phyloP scores from a whole-genome alignment of 1,140 invertebrate species.

The Drosophila virilis region DNA sequence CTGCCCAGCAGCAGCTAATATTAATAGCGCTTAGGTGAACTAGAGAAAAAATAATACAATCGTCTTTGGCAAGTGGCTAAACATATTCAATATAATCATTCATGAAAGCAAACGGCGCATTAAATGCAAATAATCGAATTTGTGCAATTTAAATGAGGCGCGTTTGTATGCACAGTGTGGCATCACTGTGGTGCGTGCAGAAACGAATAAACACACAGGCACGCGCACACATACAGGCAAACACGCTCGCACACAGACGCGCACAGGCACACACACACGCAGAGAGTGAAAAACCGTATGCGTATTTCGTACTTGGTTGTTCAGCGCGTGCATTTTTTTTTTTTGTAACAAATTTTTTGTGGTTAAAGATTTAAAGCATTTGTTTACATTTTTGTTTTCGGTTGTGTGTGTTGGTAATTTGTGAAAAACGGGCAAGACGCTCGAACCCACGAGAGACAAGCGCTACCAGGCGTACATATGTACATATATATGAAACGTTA shows the following conservation, averaged over 20 bases:
- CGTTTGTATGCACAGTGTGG: slow-evolving; percentile 8
- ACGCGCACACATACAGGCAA: background rate
- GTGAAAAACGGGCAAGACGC: slow-evolving; percentile 3
- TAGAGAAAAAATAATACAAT: too few relatives aligned
- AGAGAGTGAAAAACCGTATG: slow-evolving; percentile 28
- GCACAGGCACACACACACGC: background rate
- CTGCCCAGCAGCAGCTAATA: too few relatives aligned
- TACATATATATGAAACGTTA: slow-evolving; percentile 5
- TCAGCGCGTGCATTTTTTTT: slow-evolving; percentile 32
- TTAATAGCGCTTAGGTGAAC: too few relatives aligned
- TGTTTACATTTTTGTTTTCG: slow-evolving; percentile 20
- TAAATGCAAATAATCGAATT: too few relatives aligned
- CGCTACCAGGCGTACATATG: slow-evolving; percentile 8
- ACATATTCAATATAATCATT: too few relatives aligned
- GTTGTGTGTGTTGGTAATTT: slow-evolving; percentile 11
- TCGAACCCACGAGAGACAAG: background rate
- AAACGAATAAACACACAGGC: background rate
- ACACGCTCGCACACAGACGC: background rate
- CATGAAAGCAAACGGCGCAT: too few relatives aligned
- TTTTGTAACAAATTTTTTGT: background rate
- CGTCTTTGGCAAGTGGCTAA: too few relatives aligned
- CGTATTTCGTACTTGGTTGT: slow-evolving; percentile 45
- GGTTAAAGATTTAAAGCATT: slow-evolving; percentile 10
- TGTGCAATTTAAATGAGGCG: slow-evolving; percentile 13
- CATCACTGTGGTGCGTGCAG: background rate